Evolutionary conservation across 2,113 vertebrate genomes (phyloP).

Genomic region (Stigmatopora nigra): DNA sequence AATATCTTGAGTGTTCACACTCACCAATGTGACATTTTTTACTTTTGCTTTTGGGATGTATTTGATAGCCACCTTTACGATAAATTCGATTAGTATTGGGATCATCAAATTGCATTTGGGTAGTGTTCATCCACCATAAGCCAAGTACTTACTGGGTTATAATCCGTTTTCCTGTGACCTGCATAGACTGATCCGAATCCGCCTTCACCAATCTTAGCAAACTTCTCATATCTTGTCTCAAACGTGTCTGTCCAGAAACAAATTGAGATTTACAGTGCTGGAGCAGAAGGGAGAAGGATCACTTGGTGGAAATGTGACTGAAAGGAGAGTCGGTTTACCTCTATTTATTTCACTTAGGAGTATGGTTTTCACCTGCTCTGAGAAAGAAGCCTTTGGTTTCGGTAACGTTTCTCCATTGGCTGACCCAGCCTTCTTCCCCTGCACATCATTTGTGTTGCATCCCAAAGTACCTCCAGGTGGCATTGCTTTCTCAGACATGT

Average conservation of each 20-base stretch:
- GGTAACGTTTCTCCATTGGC: background rate
- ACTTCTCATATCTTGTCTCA: background rate
- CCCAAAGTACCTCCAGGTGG: background rate
- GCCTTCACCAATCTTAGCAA: background rate
- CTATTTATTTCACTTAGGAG: background rate
- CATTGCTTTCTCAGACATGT: background rate
- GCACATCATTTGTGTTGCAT: background rate
- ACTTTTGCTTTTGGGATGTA: conserved; percentile 1
- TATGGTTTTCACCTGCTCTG: background rate
- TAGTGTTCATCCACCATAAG: background rate
- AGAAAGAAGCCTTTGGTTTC: background rate
- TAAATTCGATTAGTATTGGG: background rate
- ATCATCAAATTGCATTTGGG: background rate
- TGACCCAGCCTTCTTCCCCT: background rate
- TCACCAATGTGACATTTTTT: background rate
- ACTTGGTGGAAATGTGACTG: background rate
- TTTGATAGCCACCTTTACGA: background rate
- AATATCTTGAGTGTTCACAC: background rate
- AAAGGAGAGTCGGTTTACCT: background rate
- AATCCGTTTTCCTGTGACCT: background rate
- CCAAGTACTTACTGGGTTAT: background rate
- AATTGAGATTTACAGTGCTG: background rate
- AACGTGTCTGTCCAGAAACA: background rate
- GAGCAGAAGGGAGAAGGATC: background rate
- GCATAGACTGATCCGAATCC: background rate